A percentile compares a stretch with the other conserved stretches of the same genome.
These are phyloP conservation scores for Bungarus multicinctus DNA, from an alignment of 2,113 vertebrate genomes.

Conservation along the genomic window DNA sequence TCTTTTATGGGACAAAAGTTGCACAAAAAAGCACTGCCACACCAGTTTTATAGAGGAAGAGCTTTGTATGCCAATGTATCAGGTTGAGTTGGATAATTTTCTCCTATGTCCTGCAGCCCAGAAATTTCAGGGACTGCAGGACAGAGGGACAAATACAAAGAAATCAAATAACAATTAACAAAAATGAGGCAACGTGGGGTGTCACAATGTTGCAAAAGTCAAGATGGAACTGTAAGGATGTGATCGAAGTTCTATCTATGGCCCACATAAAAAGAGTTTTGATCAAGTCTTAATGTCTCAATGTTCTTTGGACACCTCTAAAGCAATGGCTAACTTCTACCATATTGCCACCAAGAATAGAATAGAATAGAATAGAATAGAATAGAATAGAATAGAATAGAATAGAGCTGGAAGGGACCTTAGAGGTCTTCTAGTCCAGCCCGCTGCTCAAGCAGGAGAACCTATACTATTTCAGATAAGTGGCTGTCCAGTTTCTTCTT, in stretches of 20 bases:
- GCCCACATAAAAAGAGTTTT: background rate
- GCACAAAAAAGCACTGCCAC: background rate
- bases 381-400: too few relatives aligned
- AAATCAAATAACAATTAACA: background rate
- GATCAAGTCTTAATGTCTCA: background rate
- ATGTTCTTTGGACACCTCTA: background rate
- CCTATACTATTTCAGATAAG: too few relatives aligned
- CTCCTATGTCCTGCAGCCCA: background rate
- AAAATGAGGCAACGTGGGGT: background rate
- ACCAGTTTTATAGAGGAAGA: background rate
- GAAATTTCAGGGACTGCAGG: background rate
- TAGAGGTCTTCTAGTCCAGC: too few relatives aligned
- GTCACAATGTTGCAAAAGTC: background rate
- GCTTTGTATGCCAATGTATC: background rate
- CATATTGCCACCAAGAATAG: background rate
- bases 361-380: too few relatives aligned
- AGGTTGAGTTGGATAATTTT: background rate
- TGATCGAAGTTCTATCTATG: background rate
- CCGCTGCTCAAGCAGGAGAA: too few relatives aligned
- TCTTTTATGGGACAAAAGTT: background rate
- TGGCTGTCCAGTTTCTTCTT: too few relatives aligned
- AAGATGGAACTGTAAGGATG: background rate
- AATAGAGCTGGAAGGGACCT: too few relatives aligned
- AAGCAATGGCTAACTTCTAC: background rate
- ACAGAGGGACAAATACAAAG: background rate